phyloP scores from a whole-genome alignment of 1,140 invertebrate genomes.

The Phenacoccus solenopsis region DNA sequence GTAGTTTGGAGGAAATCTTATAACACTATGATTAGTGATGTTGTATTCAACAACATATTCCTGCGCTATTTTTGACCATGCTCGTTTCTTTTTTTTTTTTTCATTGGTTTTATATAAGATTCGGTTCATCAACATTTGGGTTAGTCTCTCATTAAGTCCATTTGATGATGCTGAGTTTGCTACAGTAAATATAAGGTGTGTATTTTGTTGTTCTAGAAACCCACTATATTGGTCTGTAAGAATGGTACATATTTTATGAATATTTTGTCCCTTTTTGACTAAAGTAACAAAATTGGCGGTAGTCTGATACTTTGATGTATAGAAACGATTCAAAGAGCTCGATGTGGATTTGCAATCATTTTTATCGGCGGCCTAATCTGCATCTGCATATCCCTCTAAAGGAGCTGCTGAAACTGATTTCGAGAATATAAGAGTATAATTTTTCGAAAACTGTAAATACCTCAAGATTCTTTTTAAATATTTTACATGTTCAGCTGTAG shows the following conservation, averaged over 20 bases:
- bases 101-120: constrained; percentile 19
- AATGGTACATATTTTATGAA: constrained; percentile 23
- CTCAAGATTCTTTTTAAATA: too few species aligned
- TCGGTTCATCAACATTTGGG: constrained; percentile 17
- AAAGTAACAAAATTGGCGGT: constrained; percentile 10
- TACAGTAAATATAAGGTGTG: not conserved
- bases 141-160: constrained; percentile 19
- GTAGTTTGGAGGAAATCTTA: constrained; percentile 11
- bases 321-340: too few species aligned
- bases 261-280: constrained; percentile 20
- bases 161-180: not conserved
- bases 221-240: constrained; percentile 25
- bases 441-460: too few species aligned
- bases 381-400: too few species aligned
- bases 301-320: constrained; percentile 19
- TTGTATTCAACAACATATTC: constrained; percentile 11
- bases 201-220: not conserved
- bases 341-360: too few species aligned
- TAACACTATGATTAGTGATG: constrained; percentile 12
- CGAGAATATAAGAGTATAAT: too few species aligned
- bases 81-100: constrained; percentile 13
- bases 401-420: too few species aligned
- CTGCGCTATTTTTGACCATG: constrained; percentile 16
- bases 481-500: too few species aligned
- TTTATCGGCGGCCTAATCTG: too few species aligned